Evolutionary conservation across 2,797 vertebrate species (phyloP), one percentile per base, ranked within the genome.

Genomic region (Clarias fuscus): DNA sequence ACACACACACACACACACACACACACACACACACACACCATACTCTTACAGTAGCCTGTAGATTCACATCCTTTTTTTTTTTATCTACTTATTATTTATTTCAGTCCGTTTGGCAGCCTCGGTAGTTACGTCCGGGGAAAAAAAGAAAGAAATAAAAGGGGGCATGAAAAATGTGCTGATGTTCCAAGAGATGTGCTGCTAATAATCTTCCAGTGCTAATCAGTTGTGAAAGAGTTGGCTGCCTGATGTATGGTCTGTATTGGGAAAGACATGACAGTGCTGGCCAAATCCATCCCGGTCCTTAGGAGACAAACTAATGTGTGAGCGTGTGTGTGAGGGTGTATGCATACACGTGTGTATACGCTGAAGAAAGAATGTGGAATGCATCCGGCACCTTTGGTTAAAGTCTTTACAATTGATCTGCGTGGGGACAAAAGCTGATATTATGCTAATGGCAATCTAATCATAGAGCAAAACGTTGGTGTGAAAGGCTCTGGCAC

Each of bases 131-230:
- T 85, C 84, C 61, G 86, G 82, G 82, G 6, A 65, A 62, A 72
- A 48, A 73, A 73, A 90, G 93, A 93, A 92, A 89, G 80, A 58
- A 92, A 91, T 95, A 96, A 95, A 95, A 94, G 95, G 92, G 40
- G 30, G 59, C 15, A 56, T 53, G 37, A 72, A 83, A 64, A 68
- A 91, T 90, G 72, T 88, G 17, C 83, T 37, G 89, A 88, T 93
- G 90, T 94, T 97, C 94, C 94, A 94, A 95, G 95, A 97, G 95
- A 96, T 95, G 94, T 95, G 94, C 96, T 94, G 96, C 96, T 97
- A 98, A 98, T 97, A 97, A 97, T 97, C 95, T 96, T 93, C 93
- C 93, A 93, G 96, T 95, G 91, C 97, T 98, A 96, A 95, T 96
- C 93, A 87, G 87, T 96, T 93, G 96, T 93, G 88, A 93, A 53